Evolutionary conservation across 2,797 vertebrate genomes (phyloP).

Genomic region (Furcifer pardalis): DNA sequence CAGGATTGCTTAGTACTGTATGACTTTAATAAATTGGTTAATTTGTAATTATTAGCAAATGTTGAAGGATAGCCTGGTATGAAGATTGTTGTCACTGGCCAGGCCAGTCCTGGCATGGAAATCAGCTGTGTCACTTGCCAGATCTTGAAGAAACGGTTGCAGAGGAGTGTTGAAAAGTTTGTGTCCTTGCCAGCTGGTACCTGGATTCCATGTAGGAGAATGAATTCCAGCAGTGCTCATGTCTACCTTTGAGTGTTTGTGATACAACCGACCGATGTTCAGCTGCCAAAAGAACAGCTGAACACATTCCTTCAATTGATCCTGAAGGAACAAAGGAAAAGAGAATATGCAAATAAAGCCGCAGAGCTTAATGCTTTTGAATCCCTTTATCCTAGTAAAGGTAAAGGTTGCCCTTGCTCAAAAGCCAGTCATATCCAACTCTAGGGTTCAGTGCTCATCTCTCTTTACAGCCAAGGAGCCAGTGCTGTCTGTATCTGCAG

Average conservation of each 20-base stretch:
- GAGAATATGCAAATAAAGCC: neutral
- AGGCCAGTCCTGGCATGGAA: no score
- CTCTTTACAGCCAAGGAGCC: no score
- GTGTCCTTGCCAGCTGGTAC: neutral
- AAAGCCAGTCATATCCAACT: no score
- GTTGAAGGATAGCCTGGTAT: neutral
- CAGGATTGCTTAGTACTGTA: neutral
- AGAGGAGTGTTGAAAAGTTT: neutral
- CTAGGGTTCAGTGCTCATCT: no score
- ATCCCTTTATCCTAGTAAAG: neutral
- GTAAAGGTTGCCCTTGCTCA: no score
- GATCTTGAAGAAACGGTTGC: neutral
- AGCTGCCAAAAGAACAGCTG: neutral
- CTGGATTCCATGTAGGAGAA: neutral
- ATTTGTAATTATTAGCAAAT: neutral
- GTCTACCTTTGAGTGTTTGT: neutral
- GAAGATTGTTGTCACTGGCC: neutral
- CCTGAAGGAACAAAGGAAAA: neutral
- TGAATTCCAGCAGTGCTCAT: constrained; percentile 2
- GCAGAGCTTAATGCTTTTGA: neutral
- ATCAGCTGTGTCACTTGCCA: no score
- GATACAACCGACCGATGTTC: constrained; percentile 6
- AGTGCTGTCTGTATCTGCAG: no score
- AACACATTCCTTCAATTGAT: neutral
- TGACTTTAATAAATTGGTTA: neutral